phyloP scores from a whole-genome alignment of 2,797 vertebrate genomes.

The Dermochelys coriacea region DNA sequence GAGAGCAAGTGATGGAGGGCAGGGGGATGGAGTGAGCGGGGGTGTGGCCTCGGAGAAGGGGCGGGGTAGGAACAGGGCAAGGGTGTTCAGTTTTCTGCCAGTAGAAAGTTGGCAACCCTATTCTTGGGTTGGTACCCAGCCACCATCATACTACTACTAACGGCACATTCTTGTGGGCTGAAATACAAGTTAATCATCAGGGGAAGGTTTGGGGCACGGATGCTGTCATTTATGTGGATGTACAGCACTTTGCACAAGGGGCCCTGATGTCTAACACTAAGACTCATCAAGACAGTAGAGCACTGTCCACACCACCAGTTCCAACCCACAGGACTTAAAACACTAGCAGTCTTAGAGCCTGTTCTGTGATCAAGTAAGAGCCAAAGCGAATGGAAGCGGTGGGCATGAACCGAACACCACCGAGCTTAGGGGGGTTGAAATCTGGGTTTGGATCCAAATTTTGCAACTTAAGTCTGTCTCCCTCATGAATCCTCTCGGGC shows the following conservation, averaged over 20 bases:
- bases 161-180: background rate
- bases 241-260: background rate
- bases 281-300: background rate
- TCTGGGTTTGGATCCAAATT: background rate
- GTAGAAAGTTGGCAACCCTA: background rate
- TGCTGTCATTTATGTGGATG: background rate
- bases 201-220: background rate
- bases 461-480: background rate
- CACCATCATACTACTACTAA: background rate
- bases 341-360: too few relatives aligned
- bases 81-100: too few relatives aligned
- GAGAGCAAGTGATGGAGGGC: too few relatives aligned
- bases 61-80: too few relatives aligned
- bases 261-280: background rate
- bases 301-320: accelerated
- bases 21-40: too few relatives aligned
- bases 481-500: background rate
- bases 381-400: accelerated
- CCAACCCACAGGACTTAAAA: background rate
- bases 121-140: background rate
- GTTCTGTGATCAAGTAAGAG: background rate
- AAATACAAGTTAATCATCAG: background rate
- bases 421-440: background rate
- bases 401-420: accelerated
- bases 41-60: too few relatives aligned